phyloP scores from a whole-genome alignment of 1,140 invertebrate genomes.

The Cyrtorhinus lividipennis region DNA sequence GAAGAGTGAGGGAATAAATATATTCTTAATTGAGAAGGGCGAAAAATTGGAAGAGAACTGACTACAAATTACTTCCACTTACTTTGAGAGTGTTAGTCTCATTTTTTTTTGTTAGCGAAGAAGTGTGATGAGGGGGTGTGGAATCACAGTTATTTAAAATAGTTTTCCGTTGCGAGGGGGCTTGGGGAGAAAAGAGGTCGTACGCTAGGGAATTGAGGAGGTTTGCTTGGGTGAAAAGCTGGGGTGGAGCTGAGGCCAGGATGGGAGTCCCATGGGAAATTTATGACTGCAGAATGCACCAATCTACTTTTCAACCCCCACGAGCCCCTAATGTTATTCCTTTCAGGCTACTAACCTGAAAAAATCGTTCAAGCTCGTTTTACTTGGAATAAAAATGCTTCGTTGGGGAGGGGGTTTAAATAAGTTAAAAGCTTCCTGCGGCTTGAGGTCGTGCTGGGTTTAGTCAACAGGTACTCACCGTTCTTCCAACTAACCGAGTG shows the following conservation, averaged over 20 bases:
- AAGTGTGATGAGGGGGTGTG: no score
- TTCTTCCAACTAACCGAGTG: not conserved
- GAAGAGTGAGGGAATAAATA: no score
- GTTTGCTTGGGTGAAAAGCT: no score
- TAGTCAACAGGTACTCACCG: not conserved
- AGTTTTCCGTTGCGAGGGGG: not conserved
- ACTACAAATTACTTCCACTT: no score
- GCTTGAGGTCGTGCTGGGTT: not conserved
- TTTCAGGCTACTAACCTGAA: not conserved
- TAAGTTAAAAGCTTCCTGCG: not conserved
- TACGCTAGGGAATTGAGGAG: no score
- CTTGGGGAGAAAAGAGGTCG: not conserved
- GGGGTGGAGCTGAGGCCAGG: not conserved
- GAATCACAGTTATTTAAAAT: not conserved
- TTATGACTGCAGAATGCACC: constrained; percentile 11
- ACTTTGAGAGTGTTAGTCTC: no score
- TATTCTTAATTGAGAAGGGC: no score
- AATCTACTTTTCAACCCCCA: constrained; percentile 5
- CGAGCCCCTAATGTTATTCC: not conserved
- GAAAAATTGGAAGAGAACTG: no score
- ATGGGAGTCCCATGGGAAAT: constrained; percentile 1
- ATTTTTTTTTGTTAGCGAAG: no score
- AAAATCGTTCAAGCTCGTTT: not conserved
- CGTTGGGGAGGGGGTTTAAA: not conserved
- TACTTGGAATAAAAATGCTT: not conserved